phyloP scores from a whole-genome alignment of 2,113 vertebrate species.

The Eleginops maclovinus region DNA sequence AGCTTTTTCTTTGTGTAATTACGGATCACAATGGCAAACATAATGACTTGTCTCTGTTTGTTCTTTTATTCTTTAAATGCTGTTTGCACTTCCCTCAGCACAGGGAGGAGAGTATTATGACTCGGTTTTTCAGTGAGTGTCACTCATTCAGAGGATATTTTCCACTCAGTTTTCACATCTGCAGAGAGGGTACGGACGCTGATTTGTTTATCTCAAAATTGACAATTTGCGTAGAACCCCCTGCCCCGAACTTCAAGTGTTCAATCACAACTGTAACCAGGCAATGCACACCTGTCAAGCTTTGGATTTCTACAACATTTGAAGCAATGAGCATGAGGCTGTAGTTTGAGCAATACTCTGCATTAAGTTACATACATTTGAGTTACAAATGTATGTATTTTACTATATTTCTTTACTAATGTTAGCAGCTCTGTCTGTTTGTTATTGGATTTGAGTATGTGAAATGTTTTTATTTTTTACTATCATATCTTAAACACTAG shows the following conservation, averaged over 20 bases:
- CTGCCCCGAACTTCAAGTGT: neutral
- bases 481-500: neutral
- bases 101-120: neutral
- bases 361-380: neutral
- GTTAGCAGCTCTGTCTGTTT: too few species aligned
- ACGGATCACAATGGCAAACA: conserved; percentile 40
- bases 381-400: neutral
- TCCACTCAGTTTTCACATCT: neutral
- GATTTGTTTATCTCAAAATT: conserved; percentile 13
- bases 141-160: conserved; percentile 12
- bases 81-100: conserved; percentile 25
- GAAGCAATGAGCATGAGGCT: neutral
- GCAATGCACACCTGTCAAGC: conserved; percentile 18
- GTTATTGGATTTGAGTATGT: neutral
- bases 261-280: conserved; percentile 7
- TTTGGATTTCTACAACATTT: neutral
- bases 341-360: neutral
- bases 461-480: too few species aligned
- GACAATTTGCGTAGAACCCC: neutral
- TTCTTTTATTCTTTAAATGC: conserved; percentile 30
- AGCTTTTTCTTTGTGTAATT: conserved; percentile 42
- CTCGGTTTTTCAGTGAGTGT: neutral
- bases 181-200: conserved; percentile 6
- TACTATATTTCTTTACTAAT: neutral
- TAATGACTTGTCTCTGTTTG: conserved; percentile 40